Conservation (phyloP, 2,888 invertebrate genomes). For the Dasypolia templi region DNA sequence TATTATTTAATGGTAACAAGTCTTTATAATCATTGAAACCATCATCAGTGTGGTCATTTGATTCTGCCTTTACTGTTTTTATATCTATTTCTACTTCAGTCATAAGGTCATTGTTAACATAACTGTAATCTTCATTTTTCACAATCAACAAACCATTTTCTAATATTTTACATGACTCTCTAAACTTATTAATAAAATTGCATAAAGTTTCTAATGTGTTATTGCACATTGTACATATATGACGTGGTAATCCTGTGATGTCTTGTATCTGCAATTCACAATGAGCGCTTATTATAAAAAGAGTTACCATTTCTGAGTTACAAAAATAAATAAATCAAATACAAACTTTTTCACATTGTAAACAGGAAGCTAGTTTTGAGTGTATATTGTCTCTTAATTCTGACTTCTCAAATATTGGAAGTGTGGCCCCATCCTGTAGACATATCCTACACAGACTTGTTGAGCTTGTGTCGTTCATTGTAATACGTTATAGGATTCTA, state of each 20-base stretch:
- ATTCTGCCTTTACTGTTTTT: conserved; percentile 73
- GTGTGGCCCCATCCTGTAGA: conserved; percentile 77
- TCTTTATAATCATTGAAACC: conserved; percentile 66
- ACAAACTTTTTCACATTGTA: conserved; percentile 79
- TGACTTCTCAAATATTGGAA: conserved; percentile 79
- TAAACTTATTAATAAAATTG: conserved; percentile 81
- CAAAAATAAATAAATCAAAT: conserved; percentile 9
- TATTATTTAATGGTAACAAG: conserved; percentile 66
- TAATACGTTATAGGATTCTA: conserved; percentile 26
- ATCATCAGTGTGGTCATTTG: conserved; percentile 64
- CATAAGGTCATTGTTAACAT: conserved; percentile 45
- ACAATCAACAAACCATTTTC: conserved; percentile 73
- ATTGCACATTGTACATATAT: conserved; percentile 81
- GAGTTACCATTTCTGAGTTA: not conserved
- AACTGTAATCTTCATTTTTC: conserved; percentile 73
- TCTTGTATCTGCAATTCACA: conserved; percentile 81
- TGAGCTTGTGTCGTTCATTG: conserved; percentile 54
- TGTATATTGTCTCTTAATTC: conserved; percentile 69
- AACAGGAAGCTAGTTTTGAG: conserved; percentile 77
- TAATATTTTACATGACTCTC: conserved; percentile 76
- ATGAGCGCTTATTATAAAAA: conserved; percentile 5
- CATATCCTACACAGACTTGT: conserved; percentile 82
- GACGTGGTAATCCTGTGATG: conserved; percentile 80
- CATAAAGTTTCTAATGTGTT: conserved; percentile 74
- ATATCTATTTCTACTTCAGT: conserved; percentile 69